Evolutionary conservation across 2,113 vertebrate genomes (phyloP).

Genomic region (Brevimyrus niger): DNA sequence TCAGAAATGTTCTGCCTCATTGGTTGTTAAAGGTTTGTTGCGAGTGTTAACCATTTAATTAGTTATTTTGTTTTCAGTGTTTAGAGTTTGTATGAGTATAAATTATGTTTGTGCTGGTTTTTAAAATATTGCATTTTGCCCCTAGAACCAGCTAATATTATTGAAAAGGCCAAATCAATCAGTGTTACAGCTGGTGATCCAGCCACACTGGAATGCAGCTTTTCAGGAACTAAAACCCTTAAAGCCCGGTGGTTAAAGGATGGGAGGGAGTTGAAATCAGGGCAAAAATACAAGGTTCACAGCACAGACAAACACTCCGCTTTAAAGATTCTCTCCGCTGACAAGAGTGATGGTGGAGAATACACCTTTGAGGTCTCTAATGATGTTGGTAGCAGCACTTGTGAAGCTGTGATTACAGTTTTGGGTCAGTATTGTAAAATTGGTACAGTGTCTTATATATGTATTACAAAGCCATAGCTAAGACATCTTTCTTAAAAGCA

Average conservation of each 20-base stretch:
- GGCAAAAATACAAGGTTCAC: conserved; percentile 82
- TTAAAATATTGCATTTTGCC: conserved; percentile 40
- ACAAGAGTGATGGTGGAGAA: conserved; percentile 81
- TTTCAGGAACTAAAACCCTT: conserved; percentile 86
- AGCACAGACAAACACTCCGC: conserved; percentile 77
- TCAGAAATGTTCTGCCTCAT: conserved; percentile 81
- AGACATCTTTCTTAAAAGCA: conserved; percentile 8
- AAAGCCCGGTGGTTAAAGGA: conserved; percentile 81
- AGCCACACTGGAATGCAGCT: conserved; percentile 84
- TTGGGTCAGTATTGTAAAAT: conserved; percentile 70
- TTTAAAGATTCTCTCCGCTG: conserved; percentile 80
- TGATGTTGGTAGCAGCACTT: conserved; percentile 81
- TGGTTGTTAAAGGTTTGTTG: conserved; percentile 92
- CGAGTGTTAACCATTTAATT: conserved; percentile 8
- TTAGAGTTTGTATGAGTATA: not conserved
- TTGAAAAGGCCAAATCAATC: conserved; percentile 83
- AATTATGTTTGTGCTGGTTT: not conserved
- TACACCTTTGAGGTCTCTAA: conserved; percentile 88
- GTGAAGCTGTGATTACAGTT: conserved; percentile 78
- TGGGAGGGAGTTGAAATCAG: conserved; percentile 73
- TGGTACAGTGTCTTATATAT: not conserved
- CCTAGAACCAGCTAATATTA: conserved; percentile 86
- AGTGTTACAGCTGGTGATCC: conserved; percentile 95
- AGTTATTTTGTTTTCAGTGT: not conserved
- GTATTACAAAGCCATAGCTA: not conserved